These are phyloP conservation scores for Protomyctophum bolini DNA, from an alignment of 2,113 vertebrate genomes.

Conservation along the genomic window DNA sequence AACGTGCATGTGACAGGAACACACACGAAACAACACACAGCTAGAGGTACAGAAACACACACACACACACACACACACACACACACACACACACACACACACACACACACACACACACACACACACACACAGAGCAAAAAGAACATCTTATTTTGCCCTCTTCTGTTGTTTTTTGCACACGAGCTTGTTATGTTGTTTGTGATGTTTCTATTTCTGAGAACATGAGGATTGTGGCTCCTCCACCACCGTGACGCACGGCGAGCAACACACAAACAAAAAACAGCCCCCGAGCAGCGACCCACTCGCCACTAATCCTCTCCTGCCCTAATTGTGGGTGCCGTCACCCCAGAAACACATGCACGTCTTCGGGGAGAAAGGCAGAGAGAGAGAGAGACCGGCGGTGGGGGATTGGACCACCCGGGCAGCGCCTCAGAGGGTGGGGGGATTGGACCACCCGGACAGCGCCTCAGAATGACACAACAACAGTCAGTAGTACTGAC, in stretches of 20 bases:
- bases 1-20: too few species aligned
- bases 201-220: slow-evolving; percentile 63
- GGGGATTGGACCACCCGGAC: slow-evolving; percentile 45
- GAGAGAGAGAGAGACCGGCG: not conserved
- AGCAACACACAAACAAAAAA: slow-evolving; percentile 65
- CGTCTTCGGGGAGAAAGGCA: slow-evolving; percentile 21
- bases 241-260: slow-evolving; percentile 48
- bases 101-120: not conserved
- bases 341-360: slow-evolving; percentile 67
- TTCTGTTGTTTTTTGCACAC: slow-evolving; percentile 33
- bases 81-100: not conserved
- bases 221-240: slow-evolving; percentile 37
- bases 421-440: too few species aligned
- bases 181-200: slow-evolving; percentile 60
- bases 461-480: slow-evolving; percentile 53
- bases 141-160: slow-evolving; percentile 50
- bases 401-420: slow-evolving; percentile 19
- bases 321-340: slow-evolving; percentile 71
- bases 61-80: too few species aligned
- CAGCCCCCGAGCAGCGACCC: slow-evolving; percentile 66
- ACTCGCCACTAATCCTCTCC: slow-evolving; percentile 70
- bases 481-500: slow-evolving; percentile 69
- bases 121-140: slow-evolving; percentile 16
- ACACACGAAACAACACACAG: too few species aligned
- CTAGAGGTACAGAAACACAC: not conserved